Evolutionary conservation across 2,888 invertebrate genomes (phyloP).

Genomic region (Eudemis profundana): DNA sequence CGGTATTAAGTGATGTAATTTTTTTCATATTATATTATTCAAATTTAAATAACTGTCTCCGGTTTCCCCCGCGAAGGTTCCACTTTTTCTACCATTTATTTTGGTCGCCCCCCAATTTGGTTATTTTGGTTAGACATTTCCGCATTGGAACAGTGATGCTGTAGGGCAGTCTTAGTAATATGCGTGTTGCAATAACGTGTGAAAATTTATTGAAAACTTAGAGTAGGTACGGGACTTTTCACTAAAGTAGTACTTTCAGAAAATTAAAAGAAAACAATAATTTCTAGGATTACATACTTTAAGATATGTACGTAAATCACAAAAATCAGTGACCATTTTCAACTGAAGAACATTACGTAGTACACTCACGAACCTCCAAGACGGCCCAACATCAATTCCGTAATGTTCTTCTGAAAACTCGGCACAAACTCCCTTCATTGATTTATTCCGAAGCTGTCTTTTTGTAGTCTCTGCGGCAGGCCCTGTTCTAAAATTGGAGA

Average conservation of each 20-base stretch:
- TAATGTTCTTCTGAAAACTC: slow-evolving; percentile 35
- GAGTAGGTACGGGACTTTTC: too few relatives aligned
- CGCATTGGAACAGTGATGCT: slow-evolving; percentile 57
- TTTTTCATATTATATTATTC: slow-evolving; percentile 86
- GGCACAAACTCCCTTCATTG: slow-evolving; percentile 37
- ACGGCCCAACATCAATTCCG: slow-evolving; percentile 33
- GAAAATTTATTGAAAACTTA: too few relatives aligned
- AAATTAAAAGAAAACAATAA: not conserved
- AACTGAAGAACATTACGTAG: not conserved
- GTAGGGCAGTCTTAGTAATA: slow-evolving; percentile 55
- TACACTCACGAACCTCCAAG: slow-evolving; percentile 32
- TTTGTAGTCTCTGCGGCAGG: slow-evolving; percentile 56
- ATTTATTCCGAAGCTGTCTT: slow-evolving; percentile 41
- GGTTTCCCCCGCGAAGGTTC: slow-evolving; percentile 79
- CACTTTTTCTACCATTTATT: slow-evolving; percentile 77
- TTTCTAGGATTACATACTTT: not conserved
- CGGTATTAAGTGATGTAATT: slow-evolving; percentile 86
- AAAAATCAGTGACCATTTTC: not conserved
- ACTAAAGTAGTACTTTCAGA: too few relatives aligned
- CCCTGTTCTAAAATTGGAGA: slow-evolving; percentile 75
- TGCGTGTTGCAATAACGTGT: not conserved
- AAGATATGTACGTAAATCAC: not conserved
- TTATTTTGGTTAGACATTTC: slow-evolving; percentile 79
- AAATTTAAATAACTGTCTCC: slow-evolving; percentile 87
- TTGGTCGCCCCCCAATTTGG: slow-evolving; percentile 79